These are phyloP conservation scores for Brenthis daphne DNA, from an alignment of 2,888 invertebrate species.

Conservation along the genomic window DNA sequence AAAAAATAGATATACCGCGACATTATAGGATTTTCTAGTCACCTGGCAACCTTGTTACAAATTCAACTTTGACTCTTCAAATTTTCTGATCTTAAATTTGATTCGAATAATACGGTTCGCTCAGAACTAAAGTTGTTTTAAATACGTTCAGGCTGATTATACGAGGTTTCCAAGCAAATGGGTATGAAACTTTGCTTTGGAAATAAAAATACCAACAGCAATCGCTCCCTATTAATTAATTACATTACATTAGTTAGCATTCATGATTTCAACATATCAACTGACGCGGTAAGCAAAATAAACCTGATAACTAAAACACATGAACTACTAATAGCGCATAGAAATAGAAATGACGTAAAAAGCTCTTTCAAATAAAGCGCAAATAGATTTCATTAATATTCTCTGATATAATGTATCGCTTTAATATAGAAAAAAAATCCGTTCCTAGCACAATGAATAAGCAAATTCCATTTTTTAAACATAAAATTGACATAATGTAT, in stretches of 20 bases:
- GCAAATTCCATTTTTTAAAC: no score
- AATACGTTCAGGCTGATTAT: constrained; percentile 2
- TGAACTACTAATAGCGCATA: background rate
- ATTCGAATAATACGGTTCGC: no score
- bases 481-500: no score
- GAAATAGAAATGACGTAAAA: background rate
- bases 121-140: background rate
- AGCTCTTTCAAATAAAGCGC: background rate
- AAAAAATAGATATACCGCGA: no score
- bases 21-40: no score
- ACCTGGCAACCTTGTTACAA: no score
- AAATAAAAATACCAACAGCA: constrained; percentile 9
- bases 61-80: no score
- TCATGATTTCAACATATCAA: constrained; percentile 17
- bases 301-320: constrained; percentile 9
- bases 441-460: no score
- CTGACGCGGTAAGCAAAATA: constrained; percentile 16
- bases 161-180: background rate
- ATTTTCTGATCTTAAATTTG: no score
- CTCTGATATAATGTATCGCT: background rate
- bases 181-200: background rate
- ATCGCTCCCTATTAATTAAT: constrained; percentile 10
- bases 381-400: background rate
- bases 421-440: no score
- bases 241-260: constrained; percentile 19